phyloP scores from a whole-genome alignment of 1,140 invertebrate species.

The Drosophila paulistorum region DNA sequence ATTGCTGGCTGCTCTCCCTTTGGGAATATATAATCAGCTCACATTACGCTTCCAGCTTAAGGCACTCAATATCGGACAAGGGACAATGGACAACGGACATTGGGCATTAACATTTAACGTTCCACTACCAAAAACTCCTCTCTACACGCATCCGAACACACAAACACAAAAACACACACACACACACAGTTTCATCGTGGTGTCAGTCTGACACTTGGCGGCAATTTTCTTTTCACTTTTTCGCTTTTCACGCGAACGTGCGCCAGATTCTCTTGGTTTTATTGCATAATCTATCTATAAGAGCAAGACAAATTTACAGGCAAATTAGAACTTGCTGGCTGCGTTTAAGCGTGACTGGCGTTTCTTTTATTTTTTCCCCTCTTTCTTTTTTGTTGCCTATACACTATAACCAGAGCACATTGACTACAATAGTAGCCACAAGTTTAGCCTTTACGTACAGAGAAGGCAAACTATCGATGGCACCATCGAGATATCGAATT shows the following conservation, averaged over 20 bases:
- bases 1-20: not conserved
- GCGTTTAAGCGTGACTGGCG: constrained; percentile 66
- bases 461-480: too few species aligned
- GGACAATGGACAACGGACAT: constrained; percentile 12
- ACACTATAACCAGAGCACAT: not conserved
- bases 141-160: not conserved
- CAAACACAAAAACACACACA: too few species aligned
- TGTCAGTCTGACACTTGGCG: constrained; percentile 59
- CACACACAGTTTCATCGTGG: not conserved
- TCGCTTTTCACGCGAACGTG: constrained; percentile 18
- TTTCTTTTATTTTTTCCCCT: constrained; percentile 29
- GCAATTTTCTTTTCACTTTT: constrained; percentile 79
- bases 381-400: constrained; percentile 11
- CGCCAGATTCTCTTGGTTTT: constrained; percentile 54
- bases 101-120: constrained; percentile 13
- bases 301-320: constrained; percentile 76
- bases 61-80: constrained; percentile 18
- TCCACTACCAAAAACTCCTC: not conserved
- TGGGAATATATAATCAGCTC: constrained; percentile 59
- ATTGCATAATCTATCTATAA: constrained; percentile 70
- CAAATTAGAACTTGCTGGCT: constrained; percentile 75
- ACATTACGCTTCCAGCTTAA: constrained; percentile 46
- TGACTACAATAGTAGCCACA: not conserved
- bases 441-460: not conserved
- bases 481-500: too few species aligned